Evolutionary conservation across 2,888 invertebrate species (phyloP).

Genomic region (Neoitamus cyanurus): DNA sequence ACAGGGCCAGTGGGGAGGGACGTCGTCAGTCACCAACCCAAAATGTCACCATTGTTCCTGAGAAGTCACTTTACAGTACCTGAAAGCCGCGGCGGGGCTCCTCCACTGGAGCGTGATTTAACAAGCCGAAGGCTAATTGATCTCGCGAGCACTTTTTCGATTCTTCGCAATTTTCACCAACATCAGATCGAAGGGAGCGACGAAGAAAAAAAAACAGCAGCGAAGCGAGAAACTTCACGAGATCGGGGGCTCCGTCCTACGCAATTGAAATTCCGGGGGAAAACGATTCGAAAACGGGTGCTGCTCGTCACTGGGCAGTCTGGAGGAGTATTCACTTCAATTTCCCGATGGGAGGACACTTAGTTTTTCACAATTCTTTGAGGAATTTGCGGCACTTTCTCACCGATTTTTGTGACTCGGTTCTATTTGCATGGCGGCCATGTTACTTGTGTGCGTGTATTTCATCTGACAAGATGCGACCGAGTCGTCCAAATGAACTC

Average conservation of each 20-base stretch:
- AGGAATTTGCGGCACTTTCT: constrained; percentile 53
- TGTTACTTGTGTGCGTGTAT: constrained; percentile 52
- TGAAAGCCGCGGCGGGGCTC: not conserved
- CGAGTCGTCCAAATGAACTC: not conserved
- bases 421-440: constrained; percentile 55
- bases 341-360: not conserved
- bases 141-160: not conserved
- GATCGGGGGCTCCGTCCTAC: not conserved
- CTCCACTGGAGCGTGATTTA: not conserved
- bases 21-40: constrained; percentile 8
- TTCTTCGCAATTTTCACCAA: not conserved
- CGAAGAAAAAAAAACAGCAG: not conserved
- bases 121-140: not conserved
- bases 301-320: not conserved
- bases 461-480: not conserved
- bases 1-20: constrained; percentile 1
- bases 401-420: constrained; percentile 51
- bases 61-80: not conserved
- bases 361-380: not conserved
- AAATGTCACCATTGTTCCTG: constrained; percentile 2
- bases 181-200: not conserved
- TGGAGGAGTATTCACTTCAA: not conserved
- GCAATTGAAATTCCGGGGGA: not conserved
- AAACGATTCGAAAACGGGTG: not conserved
- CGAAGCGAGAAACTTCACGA: not conserved